These are phyloP conservation scores for Xenopus petersii DNA, from an alignment of 2,797 vertebrate genomes.

Conservation along the genomic window DNA sequence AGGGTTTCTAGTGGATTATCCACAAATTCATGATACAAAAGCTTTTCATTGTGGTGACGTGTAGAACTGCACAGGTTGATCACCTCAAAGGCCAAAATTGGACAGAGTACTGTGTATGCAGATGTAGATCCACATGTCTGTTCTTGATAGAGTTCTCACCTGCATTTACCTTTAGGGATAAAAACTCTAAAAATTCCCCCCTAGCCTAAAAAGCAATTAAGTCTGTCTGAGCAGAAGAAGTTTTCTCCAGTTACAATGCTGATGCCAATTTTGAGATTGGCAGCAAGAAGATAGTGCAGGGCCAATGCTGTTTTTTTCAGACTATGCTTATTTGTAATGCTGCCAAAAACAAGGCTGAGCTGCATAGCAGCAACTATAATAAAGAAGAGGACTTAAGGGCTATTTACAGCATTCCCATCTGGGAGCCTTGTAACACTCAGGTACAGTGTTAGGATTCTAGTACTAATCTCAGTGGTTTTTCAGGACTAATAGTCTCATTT, in stretches of 20 bases:
- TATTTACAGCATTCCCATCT: slow-evolving; percentile 4
- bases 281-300: slow-evolving; percentile 22
- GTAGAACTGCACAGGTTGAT: no score
- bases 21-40: no score
- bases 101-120: no score
- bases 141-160: slow-evolving; percentile 15
- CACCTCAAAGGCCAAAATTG: no score
- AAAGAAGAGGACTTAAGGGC: background rate
- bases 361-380: slow-evolving; percentile 13
- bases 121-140: no score
- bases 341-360: slow-evolving; percentile 24
- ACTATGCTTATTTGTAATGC: slow-evolving; percentile 34
- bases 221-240: slow-evolving; percentile 47
- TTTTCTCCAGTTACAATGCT: slow-evolving; percentile 47
- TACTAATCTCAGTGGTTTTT: background rate
- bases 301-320: slow-evolving; percentile 39
- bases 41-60: no score
- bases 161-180: slow-evolving; percentile 42
- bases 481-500: background rate
- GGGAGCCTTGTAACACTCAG: slow-evolving; percentile 2
- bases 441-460: slow-evolving; percentile 19
- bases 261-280: slow-evolving; percentile 41
- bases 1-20: no score
- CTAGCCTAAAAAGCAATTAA: slow-evolving; percentile 39
- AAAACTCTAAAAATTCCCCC: slow-evolving; percentile 32